Evolutionary conservation across 2,113 vertebrate genomes (phyloP).

Genomic region (Eubucco bourcierii): DNA sequence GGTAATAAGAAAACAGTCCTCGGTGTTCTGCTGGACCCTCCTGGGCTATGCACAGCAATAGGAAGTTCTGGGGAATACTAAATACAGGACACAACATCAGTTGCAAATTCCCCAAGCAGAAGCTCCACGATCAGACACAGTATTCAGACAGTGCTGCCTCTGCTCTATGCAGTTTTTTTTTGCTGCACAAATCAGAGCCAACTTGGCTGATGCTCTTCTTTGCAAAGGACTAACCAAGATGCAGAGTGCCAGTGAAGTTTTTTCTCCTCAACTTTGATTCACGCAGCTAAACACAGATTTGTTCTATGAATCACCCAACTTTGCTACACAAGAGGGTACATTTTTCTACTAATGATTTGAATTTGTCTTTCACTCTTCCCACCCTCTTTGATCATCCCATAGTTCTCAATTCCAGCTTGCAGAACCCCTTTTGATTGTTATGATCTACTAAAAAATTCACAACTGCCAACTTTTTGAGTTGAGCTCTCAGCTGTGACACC

Average conservation of each 20-base stretch:
- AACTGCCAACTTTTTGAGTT: slow-evolving; percentile 8
- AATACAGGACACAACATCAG: background rate
- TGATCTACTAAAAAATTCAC: slow-evolving; percentile 36
- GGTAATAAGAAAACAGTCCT: slow-evolving; percentile 76
- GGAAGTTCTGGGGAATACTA: slow-evolving; percentile 37
- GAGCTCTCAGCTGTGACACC: slow-evolving; percentile 17
- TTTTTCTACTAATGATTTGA: background rate
- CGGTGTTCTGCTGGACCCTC: slow-evolving; percentile 23
- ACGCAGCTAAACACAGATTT: background rate
- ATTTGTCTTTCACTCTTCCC: slow-evolving; percentile 34
- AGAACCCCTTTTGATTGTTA: slow-evolving; percentile 16
- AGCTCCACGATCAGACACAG: background rate
- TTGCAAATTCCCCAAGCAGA: background rate
- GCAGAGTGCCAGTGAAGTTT: background rate
- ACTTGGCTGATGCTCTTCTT: rapidly evolving
- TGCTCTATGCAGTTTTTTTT: background rate
- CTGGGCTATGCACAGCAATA: background rate
- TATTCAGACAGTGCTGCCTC: background rate
- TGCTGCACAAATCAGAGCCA: rapidly evolving
- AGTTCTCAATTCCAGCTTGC: background rate
- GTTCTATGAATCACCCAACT: slow-evolving; percentile 14
- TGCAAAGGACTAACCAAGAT: background rate
- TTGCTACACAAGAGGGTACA: background rate
- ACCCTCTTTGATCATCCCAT: slow-evolving; percentile 39
- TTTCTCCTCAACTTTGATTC: background rate